Evolutionary conservation across 2,113 vertebrate genomes (phyloP), one percentile per base, ranked within the genome.

Genomic region (Vimba vimba): DNA sequence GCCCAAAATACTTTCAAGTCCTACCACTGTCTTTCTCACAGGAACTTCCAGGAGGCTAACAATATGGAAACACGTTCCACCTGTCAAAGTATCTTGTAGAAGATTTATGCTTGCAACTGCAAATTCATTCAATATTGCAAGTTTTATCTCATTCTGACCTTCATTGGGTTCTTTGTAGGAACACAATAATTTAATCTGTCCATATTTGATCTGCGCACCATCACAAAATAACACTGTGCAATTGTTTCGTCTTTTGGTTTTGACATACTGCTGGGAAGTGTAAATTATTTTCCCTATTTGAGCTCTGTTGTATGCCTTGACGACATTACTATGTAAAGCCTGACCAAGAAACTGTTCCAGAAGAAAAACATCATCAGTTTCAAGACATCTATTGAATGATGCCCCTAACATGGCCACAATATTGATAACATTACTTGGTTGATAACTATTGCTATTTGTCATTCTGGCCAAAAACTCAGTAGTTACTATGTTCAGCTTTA

Each of bases 291-390:
- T 39, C 66, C 66, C 66, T 69, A 69, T 69, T 69, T 69, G 83
- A 64, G 83, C 80, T 73, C 79, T 87, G 74, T 79, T 64, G 85
- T 52, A 87, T 83, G 52, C 59, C 76, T 45, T 86, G 6, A 86
- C 86, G 30, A 76, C 39, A 62, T 85, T 88, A 86, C 19, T 82
- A 73, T 78, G 15, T 47, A 80, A 60, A 11, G 25, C 2, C 2
- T 87, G 82, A 78, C 88, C 88, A 80, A 76, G 11, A 85, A 45
- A 57, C 43, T 64, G 71, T 85, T 89, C 76, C 59, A 85, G 36
- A 47, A 25, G 43, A 77, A 43, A 85, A 47, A 23, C 21, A 60
- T 62, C 43, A 64, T 45, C 52, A 78, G 74, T 64, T 73, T 52
- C 52, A 83, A 27, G 30, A n/a, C 68, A 69, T 52, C 52, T 69